phyloP scores from a whole-genome alignment of 2,797 vertebrate genomes.

The Crocidura indochinensis region DNA sequence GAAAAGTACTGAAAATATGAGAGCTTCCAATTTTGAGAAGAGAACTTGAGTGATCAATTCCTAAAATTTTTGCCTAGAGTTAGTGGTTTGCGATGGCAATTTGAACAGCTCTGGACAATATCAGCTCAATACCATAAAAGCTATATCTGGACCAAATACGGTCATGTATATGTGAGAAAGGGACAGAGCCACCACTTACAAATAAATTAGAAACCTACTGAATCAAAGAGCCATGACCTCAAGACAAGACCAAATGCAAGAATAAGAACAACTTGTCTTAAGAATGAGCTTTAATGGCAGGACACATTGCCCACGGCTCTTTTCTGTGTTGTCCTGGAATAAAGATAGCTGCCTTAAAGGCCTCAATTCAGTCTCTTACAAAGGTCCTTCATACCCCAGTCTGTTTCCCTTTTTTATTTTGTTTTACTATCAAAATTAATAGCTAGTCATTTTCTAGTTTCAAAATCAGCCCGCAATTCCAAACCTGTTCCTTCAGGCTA shows the following conservation, averaged over 20 bases:
- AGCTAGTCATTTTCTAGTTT: neutral
- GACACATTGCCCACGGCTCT: neutral
- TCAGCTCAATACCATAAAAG: neutral
- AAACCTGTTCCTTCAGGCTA: neutral
- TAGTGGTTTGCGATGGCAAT: neutral
- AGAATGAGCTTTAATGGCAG: neutral
- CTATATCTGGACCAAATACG: neutral
- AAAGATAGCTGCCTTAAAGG: neutral
- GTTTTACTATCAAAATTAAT: neutral
- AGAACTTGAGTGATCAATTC: neutral
- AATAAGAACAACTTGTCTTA: neutral
- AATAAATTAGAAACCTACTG: neutral
- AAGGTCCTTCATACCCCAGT: neutral
- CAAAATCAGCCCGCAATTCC: neutral
- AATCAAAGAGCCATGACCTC: neutral
- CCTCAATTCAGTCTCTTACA: neutral
- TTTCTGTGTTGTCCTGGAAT: neutral
- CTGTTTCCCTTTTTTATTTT: neutral
- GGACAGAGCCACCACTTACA: neutral
- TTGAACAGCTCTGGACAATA: neutral
- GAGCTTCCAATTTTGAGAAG: neutral
- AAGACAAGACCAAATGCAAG: neutral
- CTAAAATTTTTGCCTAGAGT: neutral
- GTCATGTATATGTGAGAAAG: no score
- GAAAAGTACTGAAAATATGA: constrained; percentile 16